A percentile compares a stretch with the other conserved stretches of the same genome.
These are phyloP conservation scores for Pelobates cultripes DNA, from an alignment of 2,797 vertebrate species.

Conservation along the genomic window DNA sequence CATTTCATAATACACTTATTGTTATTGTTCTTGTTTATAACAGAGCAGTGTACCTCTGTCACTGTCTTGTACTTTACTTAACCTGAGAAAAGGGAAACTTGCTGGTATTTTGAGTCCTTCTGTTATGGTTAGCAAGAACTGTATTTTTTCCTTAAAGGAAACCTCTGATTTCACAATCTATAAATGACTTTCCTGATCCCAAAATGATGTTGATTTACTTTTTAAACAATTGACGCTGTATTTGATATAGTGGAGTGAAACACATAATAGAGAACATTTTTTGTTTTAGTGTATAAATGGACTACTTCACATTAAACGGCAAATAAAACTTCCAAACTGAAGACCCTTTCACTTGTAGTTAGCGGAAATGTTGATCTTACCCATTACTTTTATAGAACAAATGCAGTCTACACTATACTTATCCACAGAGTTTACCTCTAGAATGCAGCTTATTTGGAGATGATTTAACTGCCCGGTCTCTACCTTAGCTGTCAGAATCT, in stretches of 20 bases:
- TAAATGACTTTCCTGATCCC: constrained; percentile 37
- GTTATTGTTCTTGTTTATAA: background rate
- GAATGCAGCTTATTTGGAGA: no score
- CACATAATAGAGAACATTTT: no score
- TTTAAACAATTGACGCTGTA: constrained; percentile 28
- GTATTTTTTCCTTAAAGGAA: constrained; percentile 78
- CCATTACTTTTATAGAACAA: no score
- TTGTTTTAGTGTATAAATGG: no score
- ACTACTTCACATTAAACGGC: no score
- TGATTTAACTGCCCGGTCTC: no score
- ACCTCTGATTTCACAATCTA: constrained; percentile 56
- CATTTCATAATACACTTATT: constrained; percentile 31
- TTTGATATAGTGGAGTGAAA: background rate
- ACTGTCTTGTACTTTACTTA: constrained; percentile 67
- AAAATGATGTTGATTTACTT: constrained; percentile 47
- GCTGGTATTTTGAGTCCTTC: constrained; percentile 62
- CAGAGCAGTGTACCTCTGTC: constrained; percentile 54
- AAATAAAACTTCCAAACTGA: no score
- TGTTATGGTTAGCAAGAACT: constrained; percentile 71
- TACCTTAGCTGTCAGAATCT: no score
- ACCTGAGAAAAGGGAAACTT: constrained; percentile 69
- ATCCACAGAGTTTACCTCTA: no score
- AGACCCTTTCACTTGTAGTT: no score
- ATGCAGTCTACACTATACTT: no score
- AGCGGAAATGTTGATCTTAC: no score